Evolutionary conservation across 2,113 vertebrate genomes (phyloP).

Genomic region (Sinocyclocheilus grahami): DNA sequence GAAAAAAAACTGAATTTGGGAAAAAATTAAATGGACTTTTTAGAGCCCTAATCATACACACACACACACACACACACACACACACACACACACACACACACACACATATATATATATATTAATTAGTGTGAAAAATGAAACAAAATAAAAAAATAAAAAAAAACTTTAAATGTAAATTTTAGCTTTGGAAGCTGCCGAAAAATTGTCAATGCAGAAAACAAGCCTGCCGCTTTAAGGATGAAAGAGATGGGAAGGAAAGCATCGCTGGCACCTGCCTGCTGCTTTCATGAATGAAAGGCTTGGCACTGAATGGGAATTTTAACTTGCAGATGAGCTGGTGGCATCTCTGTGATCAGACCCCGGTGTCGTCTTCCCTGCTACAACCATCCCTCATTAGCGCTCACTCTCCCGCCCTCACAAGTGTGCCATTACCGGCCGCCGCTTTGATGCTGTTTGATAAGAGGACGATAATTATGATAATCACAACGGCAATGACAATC

Average conservation of each 20-base stretch:
- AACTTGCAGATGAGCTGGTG: constrained; percentile 78
- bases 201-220: background rate
- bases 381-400: constrained; percentile 11
- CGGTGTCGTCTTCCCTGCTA: constrained; percentile 63
- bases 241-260: background rate
- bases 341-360: constrained; percentile 67
- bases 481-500: constrained; percentile 65
- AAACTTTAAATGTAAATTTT: too few relatives aligned
- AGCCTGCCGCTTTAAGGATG: constrained; percentile 8
- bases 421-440: constrained; percentile 57
- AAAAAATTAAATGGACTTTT: background rate
- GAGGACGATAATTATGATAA: constrained; percentile 66
- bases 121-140: too few relatives aligned
- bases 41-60: background rate
- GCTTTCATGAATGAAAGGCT: constrained; percentile 68
- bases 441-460: constrained; percentile 71
- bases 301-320: constrained; percentile 65
- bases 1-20: too few relatives aligned
- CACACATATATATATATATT: too few relatives aligned
- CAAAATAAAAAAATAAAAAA: too few relatives aligned
- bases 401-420: constrained; percentile 36
- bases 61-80: too few relatives aligned
- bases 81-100: too few relatives aligned
- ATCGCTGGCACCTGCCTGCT: constrained; percentile 64
- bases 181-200: background rate